Evolutionary conservation across 2,888 invertebrate genomes (phyloP).

Genomic region (Galerucella calmariensis): DNA sequence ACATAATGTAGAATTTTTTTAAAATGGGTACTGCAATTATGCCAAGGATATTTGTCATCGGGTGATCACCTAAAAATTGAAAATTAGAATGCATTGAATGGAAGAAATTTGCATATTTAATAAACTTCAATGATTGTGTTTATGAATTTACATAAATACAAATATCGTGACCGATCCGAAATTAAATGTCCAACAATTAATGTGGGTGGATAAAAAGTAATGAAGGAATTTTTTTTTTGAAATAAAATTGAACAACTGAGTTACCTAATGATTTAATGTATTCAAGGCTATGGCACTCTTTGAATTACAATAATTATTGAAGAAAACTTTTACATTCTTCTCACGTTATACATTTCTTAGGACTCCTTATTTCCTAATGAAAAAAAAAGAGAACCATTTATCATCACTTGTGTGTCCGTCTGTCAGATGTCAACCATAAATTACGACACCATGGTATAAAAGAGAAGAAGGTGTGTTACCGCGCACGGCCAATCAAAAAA

Average conservation of each 20-base stretch:
- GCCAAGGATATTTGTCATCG: conserved; percentile 25
- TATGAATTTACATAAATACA: conserved; percentile 19
- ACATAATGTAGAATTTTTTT: neutral
- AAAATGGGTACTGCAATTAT: conserved; percentile 9
- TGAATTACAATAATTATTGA: neutral
- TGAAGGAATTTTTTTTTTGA: neutral
- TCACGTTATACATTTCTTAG: too few relatives aligned
- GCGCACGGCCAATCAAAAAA: too few relatives aligned
- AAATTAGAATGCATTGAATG: conserved; percentile 18
- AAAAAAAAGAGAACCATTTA: too few relatives aligned
- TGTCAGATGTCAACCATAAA: too few relatives aligned
- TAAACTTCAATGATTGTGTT: conserved; percentile 10
- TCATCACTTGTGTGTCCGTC: too few relatives aligned
- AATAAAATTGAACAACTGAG: neutral
- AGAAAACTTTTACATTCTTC: neutral
- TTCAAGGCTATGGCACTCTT: conserved; percentile 8
- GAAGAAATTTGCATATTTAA: conserved; percentile 16
- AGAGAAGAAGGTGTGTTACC: too few relatives aligned
- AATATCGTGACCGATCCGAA: conserved; percentile 4
- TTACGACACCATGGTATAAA: too few relatives aligned
- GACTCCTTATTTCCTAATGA: too few relatives aligned
- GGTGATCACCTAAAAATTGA: conserved; percentile 8
- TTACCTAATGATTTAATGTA: neutral
- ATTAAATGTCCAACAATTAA: neutral
- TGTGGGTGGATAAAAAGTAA: conserved; percentile 14